phyloP scores from a whole-genome alignment of 2,888 invertebrate genomes.

The Ditula angustiorana region DNA sequence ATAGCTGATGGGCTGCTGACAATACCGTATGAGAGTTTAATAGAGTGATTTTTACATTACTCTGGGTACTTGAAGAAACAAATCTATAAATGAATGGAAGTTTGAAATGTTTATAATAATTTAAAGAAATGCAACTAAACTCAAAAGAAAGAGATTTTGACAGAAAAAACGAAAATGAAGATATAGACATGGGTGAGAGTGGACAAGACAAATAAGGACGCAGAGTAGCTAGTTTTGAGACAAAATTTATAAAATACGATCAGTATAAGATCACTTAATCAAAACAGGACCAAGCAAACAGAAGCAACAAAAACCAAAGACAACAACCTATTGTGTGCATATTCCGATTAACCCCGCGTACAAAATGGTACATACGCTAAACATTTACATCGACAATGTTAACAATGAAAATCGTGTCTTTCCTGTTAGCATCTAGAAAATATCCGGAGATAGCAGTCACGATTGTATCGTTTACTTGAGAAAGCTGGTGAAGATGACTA shows the following conservation, averaged over 20 bases:
- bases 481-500: constrained; percentile 50
- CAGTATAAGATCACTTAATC: not conserved
- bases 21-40: constrained; percentile 32
- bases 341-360: not conserved
- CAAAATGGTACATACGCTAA: constrained; percentile 10
- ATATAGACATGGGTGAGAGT: too few relatives aligned
- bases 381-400: not conserved
- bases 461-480: constrained; percentile 47
- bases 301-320: not conserved
- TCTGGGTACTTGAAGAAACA: constrained; percentile 16
- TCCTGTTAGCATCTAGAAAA: constrained; percentile 49
- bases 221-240: too few relatives aligned
- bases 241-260: not conserved
- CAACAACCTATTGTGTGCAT: not conserved
- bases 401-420: constrained; percentile 38
- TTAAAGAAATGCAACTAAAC: too few relatives aligned
- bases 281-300: constrained; percentile 1
- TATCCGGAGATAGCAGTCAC: constrained; percentile 48
- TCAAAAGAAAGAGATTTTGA: too few relatives aligned
- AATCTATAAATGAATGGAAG: not conserved
- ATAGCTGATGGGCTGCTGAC: constrained; percentile 32
- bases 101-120: too few relatives aligned
- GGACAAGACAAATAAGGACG: too few relatives aligned
- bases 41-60: constrained; percentile 16
- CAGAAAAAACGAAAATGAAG: too few relatives aligned